Percentiles rank a stretch among this genome's conserved stretches.
These are phyloP conservation scores for Armadillidium nasatum DNA, from an alignment of 1,140 invertebrate species.

Conservation along the genomic window DNA sequence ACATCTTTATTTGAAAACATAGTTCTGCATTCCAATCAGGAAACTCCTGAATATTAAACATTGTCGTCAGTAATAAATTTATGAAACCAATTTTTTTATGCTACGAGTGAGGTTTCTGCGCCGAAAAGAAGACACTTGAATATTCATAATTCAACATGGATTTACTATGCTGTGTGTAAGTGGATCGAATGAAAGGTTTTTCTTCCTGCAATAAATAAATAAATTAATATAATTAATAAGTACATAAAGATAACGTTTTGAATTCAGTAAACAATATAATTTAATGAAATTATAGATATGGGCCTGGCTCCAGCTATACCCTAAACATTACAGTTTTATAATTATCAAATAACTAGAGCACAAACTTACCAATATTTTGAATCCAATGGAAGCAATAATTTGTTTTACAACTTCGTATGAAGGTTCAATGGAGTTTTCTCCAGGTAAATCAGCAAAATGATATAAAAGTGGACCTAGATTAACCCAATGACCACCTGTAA, in stretches of 20 bases:
- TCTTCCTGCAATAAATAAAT: constrained; percentile 59
- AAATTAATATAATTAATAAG: too few species aligned
- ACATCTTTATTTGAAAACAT: too few species aligned
- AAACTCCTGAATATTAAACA: too few species aligned
- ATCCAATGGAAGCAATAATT: constrained; percentile 80
- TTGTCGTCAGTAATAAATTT: too few species aligned
- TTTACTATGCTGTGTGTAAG: constrained; percentile 81
- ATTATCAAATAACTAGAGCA: background rate
- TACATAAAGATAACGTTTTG: too few species aligned
- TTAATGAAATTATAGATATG: constrained; percentile 7
- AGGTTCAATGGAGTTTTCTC: constrained; percentile 89
- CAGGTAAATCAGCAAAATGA: constrained; percentile 84
- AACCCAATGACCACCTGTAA: constrained; percentile 71
- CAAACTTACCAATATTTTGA: constrained; percentile 68
- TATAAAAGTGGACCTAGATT: constrained; percentile 91
- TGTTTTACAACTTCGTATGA: constrained; percentile 77
- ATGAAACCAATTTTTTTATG: too few species aligned
- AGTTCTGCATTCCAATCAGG: too few species aligned
- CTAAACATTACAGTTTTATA: background rate
- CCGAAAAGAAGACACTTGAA: constrained; percentile 83
- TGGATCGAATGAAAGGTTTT: constrained; percentile 63
- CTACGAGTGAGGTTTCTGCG: constrained; percentile 58
- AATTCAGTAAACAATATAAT: too few species aligned
- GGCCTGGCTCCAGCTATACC: background rate
- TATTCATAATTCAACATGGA: constrained; percentile 93